Evolutionary conservation across 2,888 invertebrate species (phyloP).

Genomic region (Athripsodes cinereus): DNA sequence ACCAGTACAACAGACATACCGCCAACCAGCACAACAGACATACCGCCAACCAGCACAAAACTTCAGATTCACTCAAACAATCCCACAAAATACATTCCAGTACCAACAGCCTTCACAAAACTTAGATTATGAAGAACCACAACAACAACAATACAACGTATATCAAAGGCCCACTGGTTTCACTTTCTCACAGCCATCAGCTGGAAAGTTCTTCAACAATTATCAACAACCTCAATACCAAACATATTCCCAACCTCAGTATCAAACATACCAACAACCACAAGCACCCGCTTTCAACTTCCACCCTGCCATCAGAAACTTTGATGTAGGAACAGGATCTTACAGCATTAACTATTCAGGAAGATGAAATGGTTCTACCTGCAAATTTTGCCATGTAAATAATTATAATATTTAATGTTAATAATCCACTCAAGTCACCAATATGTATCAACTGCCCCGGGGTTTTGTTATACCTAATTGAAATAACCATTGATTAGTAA

Average conservation of each 20-base stretch:
- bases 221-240: constrained; percentile 30
- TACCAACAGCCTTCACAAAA: constrained; percentile 39
- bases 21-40: constrained; percentile 34
- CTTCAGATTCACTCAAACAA: constrained; percentile 3
- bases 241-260: constrained; percentile 33
- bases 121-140: constrained; percentile 20
- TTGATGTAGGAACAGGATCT: constrained; percentile 68
- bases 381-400: constrained; percentile 19
- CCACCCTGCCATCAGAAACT: constrained; percentile 64
- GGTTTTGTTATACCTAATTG: constrained; percentile 8
- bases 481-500: constrained; percentile 13
- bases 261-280: constrained; percentile 28
- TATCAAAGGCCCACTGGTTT: constrained; percentile 19
- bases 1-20: constrained; percentile 39
- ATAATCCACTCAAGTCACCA: constrained; percentile 3
- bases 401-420: constrained; percentile 12
- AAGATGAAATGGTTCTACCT: constrained; percentile 16
- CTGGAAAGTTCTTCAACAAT: constrained; percentile 23
- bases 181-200: constrained; percentile 14
- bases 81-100: constrained; percentile 9
- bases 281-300: constrained; percentile 45
- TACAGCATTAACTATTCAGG: constrained; percentile 52
- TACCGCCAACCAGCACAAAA: constrained; percentile 39
- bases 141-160: constrained; percentile 14
- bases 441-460: constrained; percentile 7